Conservation (phyloP, 1,140 invertebrate species). For the Popillia japonica region DNA sequence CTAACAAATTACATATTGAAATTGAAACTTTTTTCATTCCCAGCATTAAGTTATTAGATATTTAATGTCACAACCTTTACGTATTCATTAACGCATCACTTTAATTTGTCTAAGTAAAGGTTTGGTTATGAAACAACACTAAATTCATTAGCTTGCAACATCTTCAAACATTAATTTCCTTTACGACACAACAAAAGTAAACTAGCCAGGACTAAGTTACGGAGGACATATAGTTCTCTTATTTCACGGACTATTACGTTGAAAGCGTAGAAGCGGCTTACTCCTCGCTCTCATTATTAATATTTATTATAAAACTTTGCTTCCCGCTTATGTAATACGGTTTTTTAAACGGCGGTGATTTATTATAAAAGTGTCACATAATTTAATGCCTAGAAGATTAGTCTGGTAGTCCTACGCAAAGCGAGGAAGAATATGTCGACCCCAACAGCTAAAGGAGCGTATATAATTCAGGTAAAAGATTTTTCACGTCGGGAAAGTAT, state of each 20-base stretch:
- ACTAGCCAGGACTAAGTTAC: not conserved
- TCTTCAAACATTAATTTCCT: conserved; percentile 1
- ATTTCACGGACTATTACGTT: not conserved
- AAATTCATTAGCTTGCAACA: not conserved
- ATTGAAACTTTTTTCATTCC: too few relatives aligned
- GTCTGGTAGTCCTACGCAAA: not conserved
- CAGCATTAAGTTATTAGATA: too few relatives aligned
- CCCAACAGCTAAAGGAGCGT: not conserved
- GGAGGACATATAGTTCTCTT: not conserved
- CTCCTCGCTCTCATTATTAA: conserved; percentile 1
- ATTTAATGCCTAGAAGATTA: conserved; percentile 29
- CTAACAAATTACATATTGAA: too few relatives aligned
- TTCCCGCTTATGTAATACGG: conserved; percentile 5
- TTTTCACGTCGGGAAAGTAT: not conserved
- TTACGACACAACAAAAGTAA: not conserved
- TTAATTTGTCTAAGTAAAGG: not conserved
- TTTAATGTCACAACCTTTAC: too few relatives aligned
- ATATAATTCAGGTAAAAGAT: not conserved
- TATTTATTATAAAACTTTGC: conserved; percentile 21
- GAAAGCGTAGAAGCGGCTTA: not conserved
- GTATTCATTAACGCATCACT: too few relatives aligned
- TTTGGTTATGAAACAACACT: not conserved
- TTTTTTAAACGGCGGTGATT: not conserved
- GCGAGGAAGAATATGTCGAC: not conserved
- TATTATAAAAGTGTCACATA: conserved; percentile 13